phyloP scores from a whole-genome alignment of 2,113 vertebrate species.

The Gavia stellata region DNA sequence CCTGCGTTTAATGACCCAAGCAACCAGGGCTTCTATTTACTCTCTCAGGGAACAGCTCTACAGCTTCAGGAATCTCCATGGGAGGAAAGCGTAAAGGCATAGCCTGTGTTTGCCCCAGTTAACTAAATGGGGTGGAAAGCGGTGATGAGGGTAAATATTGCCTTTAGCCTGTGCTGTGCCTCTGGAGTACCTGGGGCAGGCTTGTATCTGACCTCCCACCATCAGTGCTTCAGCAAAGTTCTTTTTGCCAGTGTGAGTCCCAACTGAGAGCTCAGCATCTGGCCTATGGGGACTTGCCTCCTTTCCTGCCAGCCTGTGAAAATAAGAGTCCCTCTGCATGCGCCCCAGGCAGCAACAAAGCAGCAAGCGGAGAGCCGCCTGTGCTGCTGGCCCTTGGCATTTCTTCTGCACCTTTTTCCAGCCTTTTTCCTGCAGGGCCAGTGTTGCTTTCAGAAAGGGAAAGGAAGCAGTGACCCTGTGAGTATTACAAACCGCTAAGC shows the following conservation, averaged over 20 bases:
- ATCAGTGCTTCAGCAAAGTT: background rate
- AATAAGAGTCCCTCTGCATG: rapidly evolving
- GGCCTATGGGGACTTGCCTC: background rate
- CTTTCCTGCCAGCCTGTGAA: background rate
- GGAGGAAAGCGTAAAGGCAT: background rate
- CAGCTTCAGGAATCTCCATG: background rate
- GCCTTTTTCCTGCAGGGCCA: background rate
- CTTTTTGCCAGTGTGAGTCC: background rate
- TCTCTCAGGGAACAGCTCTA: background rate
- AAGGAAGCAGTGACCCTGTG: background rate
- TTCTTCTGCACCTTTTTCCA: background rate
- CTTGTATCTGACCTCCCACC: background rate
- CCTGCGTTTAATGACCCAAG: constrained; percentile 22
- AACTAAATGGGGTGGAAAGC: background rate
- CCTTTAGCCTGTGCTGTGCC: background rate
- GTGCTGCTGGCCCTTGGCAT: background rate
- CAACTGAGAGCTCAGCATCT: background rate
- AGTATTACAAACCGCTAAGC: background rate
- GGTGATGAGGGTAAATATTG: background rate
- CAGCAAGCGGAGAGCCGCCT: rapidly evolving
- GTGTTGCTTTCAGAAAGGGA: background rate
- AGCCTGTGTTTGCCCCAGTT: background rate
- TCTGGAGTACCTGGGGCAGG: background rate
- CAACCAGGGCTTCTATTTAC: background rate
- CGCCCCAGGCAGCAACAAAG: rapidly evolving